phyloP scores from a whole-genome alignment of 2,888 invertebrate genomes.

The Coenonympha arcania region DNA sequence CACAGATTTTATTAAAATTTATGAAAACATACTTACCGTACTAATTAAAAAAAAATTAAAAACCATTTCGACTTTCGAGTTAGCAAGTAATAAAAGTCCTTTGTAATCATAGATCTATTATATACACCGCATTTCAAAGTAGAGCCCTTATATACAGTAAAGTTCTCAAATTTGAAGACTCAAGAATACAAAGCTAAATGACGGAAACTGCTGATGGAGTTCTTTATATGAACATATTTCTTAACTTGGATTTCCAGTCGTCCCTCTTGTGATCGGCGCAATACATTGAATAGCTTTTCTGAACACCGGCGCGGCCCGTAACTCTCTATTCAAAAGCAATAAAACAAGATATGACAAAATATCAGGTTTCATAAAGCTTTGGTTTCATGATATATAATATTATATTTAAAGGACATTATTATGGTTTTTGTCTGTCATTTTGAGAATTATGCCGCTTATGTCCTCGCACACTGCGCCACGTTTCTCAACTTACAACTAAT shows the following conservation, averaged over 20 bases:
- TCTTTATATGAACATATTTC: constrained; percentile 11
- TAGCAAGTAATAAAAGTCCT: too few relatives aligned
- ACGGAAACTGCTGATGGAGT: neutral
- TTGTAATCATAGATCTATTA: too few relatives aligned
- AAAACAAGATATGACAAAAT: constrained; percentile 75
- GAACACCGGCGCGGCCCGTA: constrained; percentile 46
- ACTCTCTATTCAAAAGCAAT: constrained; percentile 65
- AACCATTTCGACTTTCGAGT: too few relatives aligned
- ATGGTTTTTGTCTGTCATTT: constrained; percentile 59
- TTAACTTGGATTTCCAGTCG: constrained; percentile 29
- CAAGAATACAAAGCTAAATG: neutral
- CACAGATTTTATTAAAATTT: too few relatives aligned
- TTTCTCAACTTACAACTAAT: constrained; percentile 25
- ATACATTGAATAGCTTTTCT: constrained; percentile 51
- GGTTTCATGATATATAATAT: constrained; percentile 71
- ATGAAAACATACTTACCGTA: too few relatives aligned
- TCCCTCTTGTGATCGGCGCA: constrained; percentile 47
- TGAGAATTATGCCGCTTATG: constrained; percentile 36
- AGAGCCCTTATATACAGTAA: too few relatives aligned
- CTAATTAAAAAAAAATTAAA: too few relatives aligned
- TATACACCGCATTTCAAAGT: too few relatives aligned
- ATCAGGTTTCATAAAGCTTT: constrained; percentile 74
- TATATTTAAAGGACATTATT: constrained; percentile 70
- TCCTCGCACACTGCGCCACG: constrained; percentile 34
- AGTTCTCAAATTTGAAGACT: too few relatives aligned